Evolutionary conservation across 2,888 invertebrate species (phyloP), one percentile per base, ranked within the genome.

Genomic region (Hoplodrina blanda): DNA sequence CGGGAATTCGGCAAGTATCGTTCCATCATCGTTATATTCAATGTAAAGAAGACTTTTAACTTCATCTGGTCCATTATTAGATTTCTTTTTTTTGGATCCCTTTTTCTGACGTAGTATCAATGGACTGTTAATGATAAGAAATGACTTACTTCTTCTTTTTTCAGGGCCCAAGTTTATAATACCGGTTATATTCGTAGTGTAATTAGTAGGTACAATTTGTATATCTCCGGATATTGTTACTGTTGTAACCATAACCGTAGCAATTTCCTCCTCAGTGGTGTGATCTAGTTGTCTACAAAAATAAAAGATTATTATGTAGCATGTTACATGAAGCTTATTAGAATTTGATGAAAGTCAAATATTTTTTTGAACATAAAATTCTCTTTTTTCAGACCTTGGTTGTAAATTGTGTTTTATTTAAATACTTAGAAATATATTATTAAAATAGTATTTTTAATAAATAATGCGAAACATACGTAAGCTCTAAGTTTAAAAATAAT

Each of bases 41-140:
- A 88, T 78, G 61, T 93, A 94, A 7, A 89, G 63, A 62, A 94
- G 88, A 70, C 76, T 83, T 49, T 83, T 56, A 0, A 80, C 65
- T 4, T 15, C 3, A 1, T 46, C 41, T 11, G 1, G 11, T 11
- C 41, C 46, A 17, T 46, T 1, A 0, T 17, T 17, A 17, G 17
- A 15, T 56, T 6, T 13, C 11, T 25, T 30, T 56, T 66, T 19
- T 44, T 49, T 11, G 2, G 4, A 1, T 25, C 0, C 8, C 46
- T 8, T 13, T 53, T 4, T 8, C 4, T 50, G n/a, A 19, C 69
- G 73, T 60, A 75, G 60, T 4, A 20, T 17, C 5, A 15, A 8
- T 13, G 79, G 69, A 37, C 44, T 62, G 20, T 91, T 89, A 19
- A 91, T 79, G 19, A 86, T 86, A 25, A 92, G 41, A 41, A 86